phyloP scores from a whole-genome alignment of 2,888 invertebrate genomes.

The Macrophya annulata region DNA sequence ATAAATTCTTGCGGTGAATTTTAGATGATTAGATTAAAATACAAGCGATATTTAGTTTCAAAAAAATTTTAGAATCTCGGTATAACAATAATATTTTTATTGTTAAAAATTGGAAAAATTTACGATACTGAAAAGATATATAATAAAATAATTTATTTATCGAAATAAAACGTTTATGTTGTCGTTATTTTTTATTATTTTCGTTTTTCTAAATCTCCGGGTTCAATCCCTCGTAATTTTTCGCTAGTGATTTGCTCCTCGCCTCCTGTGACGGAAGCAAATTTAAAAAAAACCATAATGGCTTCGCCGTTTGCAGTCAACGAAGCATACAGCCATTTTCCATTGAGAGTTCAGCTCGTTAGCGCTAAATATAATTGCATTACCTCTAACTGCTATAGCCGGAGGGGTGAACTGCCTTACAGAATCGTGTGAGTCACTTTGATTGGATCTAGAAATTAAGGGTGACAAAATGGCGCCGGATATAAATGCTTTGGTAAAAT shows the following conservation, averaged over 20 bases:
- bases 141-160: background rate
- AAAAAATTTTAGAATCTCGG: no score
- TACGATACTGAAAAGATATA: background rate
- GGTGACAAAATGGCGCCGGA: conserved; percentile 72
- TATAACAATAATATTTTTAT: background rate
- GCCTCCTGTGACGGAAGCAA: conserved; percentile 45
- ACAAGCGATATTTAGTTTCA: background rate
- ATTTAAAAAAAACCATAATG: conserved; percentile 69
- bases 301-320: conserved; percentile 76
- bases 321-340: conserved; percentile 79
- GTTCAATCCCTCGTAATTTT: conserved; percentile 17
- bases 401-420: conserved; percentile 67
- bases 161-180: background rate
- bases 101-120: background rate
- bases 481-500: conserved; percentile 48
- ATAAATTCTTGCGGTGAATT: background rate
- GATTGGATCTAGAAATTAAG: conserved; percentile 76
- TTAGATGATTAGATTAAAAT: background rate
- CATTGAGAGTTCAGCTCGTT: conserved; percentile 78
- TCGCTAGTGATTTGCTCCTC: background rate
- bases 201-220: background rate
- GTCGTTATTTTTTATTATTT: conserved; percentile 1
- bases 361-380: conserved; percentile 78
- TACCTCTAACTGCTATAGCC: conserved; percentile 72
- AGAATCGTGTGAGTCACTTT: conserved; percentile 76